Percentiles rank a stretch among this genome's conserved stretches.
Conservation (phyloP, 2,888 invertebrate genomes). For the Archips xylosteana region DNA sequence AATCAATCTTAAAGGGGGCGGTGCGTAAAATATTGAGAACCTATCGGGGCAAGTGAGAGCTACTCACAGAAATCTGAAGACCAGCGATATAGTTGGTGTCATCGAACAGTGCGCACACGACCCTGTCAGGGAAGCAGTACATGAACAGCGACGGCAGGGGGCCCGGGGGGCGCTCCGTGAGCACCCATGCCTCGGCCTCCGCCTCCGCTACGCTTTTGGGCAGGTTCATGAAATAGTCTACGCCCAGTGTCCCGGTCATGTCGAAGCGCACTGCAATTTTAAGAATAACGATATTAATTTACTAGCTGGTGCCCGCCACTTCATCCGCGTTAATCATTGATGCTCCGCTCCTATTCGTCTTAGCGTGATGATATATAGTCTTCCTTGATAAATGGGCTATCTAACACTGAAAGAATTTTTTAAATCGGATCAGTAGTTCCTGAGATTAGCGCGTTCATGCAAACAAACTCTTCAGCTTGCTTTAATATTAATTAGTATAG, state of each 20-base stretch:
- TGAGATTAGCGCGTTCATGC: too few species aligned
- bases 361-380: too few species aligned
- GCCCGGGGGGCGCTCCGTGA: conserved; percentile 37
- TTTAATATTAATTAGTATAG: too few species aligned
- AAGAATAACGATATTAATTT: not conserved
- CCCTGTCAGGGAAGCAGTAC: conserved; percentile 48
- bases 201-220: conserved; percentile 45
- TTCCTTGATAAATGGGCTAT: too few species aligned
- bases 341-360: too few species aligned
- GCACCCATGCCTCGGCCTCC: conserved; percentile 39
- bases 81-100: conserved; percentile 48
- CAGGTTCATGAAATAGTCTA: conserved; percentile 46
- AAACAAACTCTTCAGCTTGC: too few species aligned
- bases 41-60: not conserved
- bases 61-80: conserved; percentile 49
- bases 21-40: too few species aligned
- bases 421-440: too few species aligned
- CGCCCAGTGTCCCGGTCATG: not conserved
- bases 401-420: too few species aligned
- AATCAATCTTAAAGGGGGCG: too few species aligned
- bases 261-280: conserved; percentile 23
- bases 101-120: conserved; percentile 50
- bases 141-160: conserved; percentile 43
- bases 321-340: too few species aligned
- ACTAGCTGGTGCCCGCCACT: too few species aligned